Evolutionary conservation across 2,113 vertebrate genomes (phyloP).

Genomic region (Philantomba maxwellii): DNA sequence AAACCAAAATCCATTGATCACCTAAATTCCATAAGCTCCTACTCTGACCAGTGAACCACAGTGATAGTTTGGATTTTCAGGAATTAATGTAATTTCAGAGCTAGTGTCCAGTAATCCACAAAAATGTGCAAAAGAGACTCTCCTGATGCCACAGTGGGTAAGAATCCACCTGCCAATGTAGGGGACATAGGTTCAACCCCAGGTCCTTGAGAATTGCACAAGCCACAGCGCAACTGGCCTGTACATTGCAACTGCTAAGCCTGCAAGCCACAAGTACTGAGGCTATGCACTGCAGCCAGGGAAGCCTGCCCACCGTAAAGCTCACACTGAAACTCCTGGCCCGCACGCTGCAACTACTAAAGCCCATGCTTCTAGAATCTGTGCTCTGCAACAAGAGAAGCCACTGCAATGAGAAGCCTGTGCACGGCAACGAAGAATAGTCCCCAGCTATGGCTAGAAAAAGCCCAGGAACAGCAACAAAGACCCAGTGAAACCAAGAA

Average conservation of each 20-base stretch:
- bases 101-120: not conserved
- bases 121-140: not conserved
- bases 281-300: not conserved
- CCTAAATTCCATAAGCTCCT: not conserved
- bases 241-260: not conserved
- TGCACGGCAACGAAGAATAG: fast-evolving
- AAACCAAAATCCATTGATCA: not conserved
- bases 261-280: not conserved
- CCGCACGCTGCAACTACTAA: not conserved
- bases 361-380: not conserved
- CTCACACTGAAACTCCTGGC: not conserved
- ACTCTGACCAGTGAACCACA: not conserved
- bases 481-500: not conserved
- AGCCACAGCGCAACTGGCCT: not conserved
- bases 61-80: not conserved
- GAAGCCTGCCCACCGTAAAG: not conserved
- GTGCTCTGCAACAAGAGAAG: not conserved
- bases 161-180: not conserved
- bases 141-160: not conserved
- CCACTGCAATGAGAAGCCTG: not conserved
- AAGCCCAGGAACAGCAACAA: not conserved
- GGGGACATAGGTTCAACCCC: not conserved
- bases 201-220: fast-evolving
- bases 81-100: not conserved
- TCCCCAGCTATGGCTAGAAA: not conserved